These are phyloP conservation scores for Sarcophaga carnaria DNA, from an alignment of 2,888 invertebrate genomes.

Conservation along the genomic window DNA sequence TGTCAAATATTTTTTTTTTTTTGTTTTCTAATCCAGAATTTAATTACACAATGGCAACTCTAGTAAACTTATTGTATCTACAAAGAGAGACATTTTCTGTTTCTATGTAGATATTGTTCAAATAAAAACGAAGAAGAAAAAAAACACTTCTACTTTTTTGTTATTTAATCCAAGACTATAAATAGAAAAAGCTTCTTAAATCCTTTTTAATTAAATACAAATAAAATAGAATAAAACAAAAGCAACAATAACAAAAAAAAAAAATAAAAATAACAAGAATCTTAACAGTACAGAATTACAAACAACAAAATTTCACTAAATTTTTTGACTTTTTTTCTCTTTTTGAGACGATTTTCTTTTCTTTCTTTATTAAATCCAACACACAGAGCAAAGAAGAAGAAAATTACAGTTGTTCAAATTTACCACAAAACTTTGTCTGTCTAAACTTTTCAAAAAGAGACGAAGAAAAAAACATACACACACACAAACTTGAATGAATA, in stretches of 20 bases:
- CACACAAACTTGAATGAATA: background rate
- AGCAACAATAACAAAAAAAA: background rate
- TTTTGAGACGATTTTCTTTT: constrained; percentile 14
- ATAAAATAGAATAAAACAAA: constrained; percentile 25
- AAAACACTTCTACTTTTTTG: background rate
- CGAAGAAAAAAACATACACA: constrained; percentile 19
- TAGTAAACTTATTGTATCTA: no score
- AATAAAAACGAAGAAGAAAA: no score
- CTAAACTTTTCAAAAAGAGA: constrained; percentile 60
- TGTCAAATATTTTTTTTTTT: no score
- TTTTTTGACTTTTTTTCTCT: constrained; percentile 17
- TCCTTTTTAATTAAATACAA: constrained; percentile 66
- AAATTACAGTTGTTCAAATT: constrained; percentile 67
- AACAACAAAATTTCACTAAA: constrained; percentile 46
- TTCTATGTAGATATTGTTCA: no score
- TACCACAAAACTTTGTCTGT: constrained; percentile 68
- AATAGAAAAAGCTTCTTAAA: constrained; percentile 48
- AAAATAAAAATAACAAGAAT: background rate
- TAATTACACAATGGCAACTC: no score
- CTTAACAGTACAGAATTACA: constrained; percentile 55
- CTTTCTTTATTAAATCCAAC: constrained; percentile 45
- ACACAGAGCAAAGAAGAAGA: constrained; percentile 55
- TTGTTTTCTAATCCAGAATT: no score
- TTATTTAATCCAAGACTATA: constrained; percentile 25
- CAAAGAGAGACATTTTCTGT: no score